These are phyloP conservation scores for Deilephila porcellus DNA, from an alignment of 2,888 invertebrate genomes.

Conservation along the genomic window DNA sequence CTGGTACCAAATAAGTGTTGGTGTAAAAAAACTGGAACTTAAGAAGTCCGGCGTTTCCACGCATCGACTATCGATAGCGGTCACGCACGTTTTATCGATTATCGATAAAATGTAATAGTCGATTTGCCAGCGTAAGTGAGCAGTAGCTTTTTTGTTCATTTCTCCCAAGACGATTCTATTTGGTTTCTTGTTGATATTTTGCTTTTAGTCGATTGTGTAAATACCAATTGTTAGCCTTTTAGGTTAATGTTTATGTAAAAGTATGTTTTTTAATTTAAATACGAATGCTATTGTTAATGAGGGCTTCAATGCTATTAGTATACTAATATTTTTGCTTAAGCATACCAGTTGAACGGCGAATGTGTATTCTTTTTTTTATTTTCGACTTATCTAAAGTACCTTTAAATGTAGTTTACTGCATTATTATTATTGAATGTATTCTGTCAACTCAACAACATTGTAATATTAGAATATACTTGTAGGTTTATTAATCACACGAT, in stretches of 20 bases:
- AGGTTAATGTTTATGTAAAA: not conserved
- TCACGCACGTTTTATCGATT: conserved; percentile 46
- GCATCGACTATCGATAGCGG: conserved; percentile 44
- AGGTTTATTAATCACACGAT: too few species aligned
- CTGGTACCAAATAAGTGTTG: conserved; percentile 17
- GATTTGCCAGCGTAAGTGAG: conserved; percentile 35
- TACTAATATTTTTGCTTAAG: too few species aligned
- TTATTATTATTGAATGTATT: too few species aligned
- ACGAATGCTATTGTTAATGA: not conserved
- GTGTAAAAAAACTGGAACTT: conserved; percentile 13
- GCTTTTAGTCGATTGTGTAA: not conserved
- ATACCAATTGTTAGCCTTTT: not conserved
- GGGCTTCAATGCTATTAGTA: too few species aligned
- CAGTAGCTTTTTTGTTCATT: conserved; percentile 26
- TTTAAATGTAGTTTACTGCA: too few species aligned
- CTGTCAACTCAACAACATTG: too few species aligned
- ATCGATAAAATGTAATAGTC: conserved; percentile 40
- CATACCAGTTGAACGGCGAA: too few species aligned
- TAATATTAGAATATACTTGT: too few species aligned
- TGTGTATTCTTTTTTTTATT: too few species aligned
- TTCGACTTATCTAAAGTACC: too few species aligned
- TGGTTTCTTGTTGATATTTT: not conserved
- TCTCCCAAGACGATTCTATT: conserved; percentile 28
- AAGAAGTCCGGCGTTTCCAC: conserved; percentile 36
- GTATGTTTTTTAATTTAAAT: not conserved